Evolutionary conservation across 2,797 vertebrate species (phyloP).

Genomic region (Oreonectes daqikongensis): DNA sequence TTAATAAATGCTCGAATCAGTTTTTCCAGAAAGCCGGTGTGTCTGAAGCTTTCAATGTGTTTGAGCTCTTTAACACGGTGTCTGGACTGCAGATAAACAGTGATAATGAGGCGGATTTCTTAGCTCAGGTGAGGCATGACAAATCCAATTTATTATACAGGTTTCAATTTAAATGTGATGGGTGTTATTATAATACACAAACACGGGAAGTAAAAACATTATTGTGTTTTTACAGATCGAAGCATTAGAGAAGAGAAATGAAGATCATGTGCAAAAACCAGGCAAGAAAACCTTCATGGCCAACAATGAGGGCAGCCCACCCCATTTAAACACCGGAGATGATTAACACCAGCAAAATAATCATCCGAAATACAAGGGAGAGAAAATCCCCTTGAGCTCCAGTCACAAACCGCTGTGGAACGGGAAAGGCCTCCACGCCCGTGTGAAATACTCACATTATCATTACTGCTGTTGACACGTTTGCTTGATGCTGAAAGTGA

Average conservation of each 20-base stretch:
- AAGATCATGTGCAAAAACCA: slow-evolving; percentile 89
- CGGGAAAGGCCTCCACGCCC: not conserved
- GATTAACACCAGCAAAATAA: slow-evolving; percentile 51
- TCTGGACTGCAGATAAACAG: slow-evolving; percentile 84
- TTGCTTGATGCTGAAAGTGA: slow-evolving; percentile 12
- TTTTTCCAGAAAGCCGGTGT: slow-evolving; percentile 94
- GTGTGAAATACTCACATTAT: not conserved
- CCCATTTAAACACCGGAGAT: slow-evolving; percentile 68
- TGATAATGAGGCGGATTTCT: slow-evolving; percentile 87
- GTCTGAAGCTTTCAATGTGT: slow-evolving; percentile 80
- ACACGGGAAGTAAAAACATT: not conserved
- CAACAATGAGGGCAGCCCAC: slow-evolving; percentile 77
- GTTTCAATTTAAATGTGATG: not conserved
- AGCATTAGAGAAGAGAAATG: slow-evolving; percentile 92
- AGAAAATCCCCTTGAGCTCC: not conserved
- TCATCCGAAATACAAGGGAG: slow-evolving; percentile 6
- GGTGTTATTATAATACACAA: no score
- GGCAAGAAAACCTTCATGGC: slow-evolving; percentile 80
- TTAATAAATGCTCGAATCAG: slow-evolving; percentile 65
- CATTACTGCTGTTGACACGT: slow-evolving; percentile 18
- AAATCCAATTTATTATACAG: not conserved
- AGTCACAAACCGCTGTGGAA: slow-evolving; percentile 15
- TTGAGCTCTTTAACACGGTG: slow-evolving; percentile 91
- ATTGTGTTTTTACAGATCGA: slow-evolving; percentile 80
- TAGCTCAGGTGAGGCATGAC: slow-evolving; percentile 82